Evolutionary conservation across 2,888 invertebrate species (phyloP).

Genomic region (Xestia ashworthii): DNA sequence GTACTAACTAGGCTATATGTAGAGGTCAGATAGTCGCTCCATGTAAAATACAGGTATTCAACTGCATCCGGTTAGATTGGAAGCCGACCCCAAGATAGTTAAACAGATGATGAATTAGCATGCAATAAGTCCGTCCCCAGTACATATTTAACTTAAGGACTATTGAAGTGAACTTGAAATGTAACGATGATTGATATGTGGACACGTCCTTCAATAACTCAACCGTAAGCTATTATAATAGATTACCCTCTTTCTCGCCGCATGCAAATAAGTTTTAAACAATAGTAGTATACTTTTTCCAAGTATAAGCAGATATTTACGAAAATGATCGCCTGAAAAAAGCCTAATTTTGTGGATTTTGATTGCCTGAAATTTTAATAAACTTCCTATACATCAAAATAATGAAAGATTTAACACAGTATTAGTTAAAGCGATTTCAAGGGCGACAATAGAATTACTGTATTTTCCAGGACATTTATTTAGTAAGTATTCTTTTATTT

Average conservation of each 20-base stretch:
- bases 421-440: background rate
- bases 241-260: constrained; percentile 4
- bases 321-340: background rate
- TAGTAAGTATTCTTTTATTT: constrained; percentile 1
- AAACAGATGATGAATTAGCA: background rate
- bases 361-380: background rate
- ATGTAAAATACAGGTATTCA: too few relatives aligned
- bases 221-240: constrained; percentile 14
- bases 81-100: too few relatives aligned
- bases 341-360: background rate
- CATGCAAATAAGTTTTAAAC: constrained; percentile 19
- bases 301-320: background rate
- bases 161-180: constrained; percentile 67
- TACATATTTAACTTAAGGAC: constrained; percentile 51
- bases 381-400: background rate
- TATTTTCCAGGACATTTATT: constrained; percentile 26
- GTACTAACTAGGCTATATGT: too few relatives aligned
- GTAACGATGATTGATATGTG: constrained; percentile 64
- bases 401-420: constrained; percentile 1
- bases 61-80: too few relatives aligned
- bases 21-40: too few relatives aligned
- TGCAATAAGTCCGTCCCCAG: constrained; percentile 31
- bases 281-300: constrained; percentile 17
- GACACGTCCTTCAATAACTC: constrained; percentile 49
- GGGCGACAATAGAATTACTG: constrained; percentile 8